These are phyloP conservation scores for Oreochromis aureus DNA, from an alignment of 2,113 vertebrate genomes.

Conservation along the genomic window DNA sequence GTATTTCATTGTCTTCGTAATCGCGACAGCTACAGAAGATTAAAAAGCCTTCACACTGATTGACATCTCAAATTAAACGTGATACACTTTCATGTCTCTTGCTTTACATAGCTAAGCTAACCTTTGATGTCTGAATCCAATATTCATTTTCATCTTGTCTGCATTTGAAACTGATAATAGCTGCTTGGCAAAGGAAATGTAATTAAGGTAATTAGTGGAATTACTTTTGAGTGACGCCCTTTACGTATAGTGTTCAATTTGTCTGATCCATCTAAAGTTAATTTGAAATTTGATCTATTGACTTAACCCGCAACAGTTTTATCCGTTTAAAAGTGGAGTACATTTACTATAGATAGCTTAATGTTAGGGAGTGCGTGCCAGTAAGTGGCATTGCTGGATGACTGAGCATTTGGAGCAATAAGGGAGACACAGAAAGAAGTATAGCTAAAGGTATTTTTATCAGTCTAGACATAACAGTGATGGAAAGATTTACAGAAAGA, in stretches of 20 bases:
- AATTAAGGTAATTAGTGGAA: conserved; percentile 41
- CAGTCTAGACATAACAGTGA: not conserved
- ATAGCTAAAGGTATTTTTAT: not conserved
- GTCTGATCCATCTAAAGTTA: not conserved
- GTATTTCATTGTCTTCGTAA: not conserved
- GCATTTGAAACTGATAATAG: conserved; percentile 1
- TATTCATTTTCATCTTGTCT: conserved; percentile 8
- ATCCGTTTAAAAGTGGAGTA: conserved; percentile 8
- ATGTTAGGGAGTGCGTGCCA: not conserved
- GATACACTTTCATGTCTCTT: not conserved
- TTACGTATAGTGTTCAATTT: not conserved
- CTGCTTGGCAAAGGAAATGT: conserved; percentile 5
- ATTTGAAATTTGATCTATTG: conserved; percentile 19
- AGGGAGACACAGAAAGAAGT: not conserved
- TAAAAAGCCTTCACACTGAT: not conserved
- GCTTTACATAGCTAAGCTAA: not conserved
- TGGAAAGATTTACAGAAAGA: not conserved
- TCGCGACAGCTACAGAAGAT: not conserved
- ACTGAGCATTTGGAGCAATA: not conserved
- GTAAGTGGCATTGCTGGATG: not conserved
- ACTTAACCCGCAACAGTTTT: not conserved
- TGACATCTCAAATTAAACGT: not conserved
- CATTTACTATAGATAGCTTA: not conserved
- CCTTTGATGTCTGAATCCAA: conserved; percentile 16
- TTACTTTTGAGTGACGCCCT: conserved; percentile 3